Conservation (phyloP, 2,888 invertebrate species). For the Athalia rosae region DNA sequence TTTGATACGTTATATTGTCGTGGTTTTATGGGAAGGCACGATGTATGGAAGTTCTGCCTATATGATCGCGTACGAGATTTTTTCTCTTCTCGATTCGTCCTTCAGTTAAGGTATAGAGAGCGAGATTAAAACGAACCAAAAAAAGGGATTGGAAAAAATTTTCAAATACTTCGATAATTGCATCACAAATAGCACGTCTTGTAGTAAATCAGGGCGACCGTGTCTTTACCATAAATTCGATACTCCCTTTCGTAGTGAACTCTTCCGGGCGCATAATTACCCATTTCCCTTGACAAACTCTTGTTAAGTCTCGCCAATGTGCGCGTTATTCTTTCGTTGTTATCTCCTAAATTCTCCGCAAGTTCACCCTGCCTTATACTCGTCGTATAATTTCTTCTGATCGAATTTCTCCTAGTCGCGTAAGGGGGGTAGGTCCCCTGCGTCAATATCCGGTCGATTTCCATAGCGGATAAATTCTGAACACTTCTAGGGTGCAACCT, state of each 20-base stretch:
- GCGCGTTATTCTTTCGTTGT: conserved; percentile 62
- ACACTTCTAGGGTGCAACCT: conserved; percentile 63
- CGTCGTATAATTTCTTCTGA: neutral
- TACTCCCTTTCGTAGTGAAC: conserved; percentile 71
- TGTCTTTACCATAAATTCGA: conserved; percentile 71
- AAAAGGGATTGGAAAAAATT: conserved; percentile 1
- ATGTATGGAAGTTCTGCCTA: conserved; percentile 69
- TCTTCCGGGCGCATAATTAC: conserved; percentile 66
- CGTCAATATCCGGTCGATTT: conserved; percentile 65
- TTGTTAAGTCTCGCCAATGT: conserved; percentile 62
- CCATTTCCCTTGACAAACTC: conserved; percentile 53
- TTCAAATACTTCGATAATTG: conserved; percentile 18
- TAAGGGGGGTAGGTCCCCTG: conserved; percentile 48
- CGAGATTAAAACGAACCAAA: neutral
- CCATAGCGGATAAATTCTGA: conserved; percentile 67
- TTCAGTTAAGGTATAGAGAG: neutral
- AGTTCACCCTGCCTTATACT: neutral
- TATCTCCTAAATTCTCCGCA: conserved; percentile 55
- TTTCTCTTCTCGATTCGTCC: neutral
- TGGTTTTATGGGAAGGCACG: conserved; percentile 65
- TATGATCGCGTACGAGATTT: conserved; percentile 33
- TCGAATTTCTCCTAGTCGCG: conserved; percentile 28
- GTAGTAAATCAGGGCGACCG: conserved; percentile 71
- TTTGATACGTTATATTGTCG: conserved; percentile 59
- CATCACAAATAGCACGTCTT: conserved; percentile 73